These are phyloP conservation scores for Eptesicus fuscus DNA, from an alignment of 2,113 vertebrate genomes.

Conservation along the genomic window DNA sequence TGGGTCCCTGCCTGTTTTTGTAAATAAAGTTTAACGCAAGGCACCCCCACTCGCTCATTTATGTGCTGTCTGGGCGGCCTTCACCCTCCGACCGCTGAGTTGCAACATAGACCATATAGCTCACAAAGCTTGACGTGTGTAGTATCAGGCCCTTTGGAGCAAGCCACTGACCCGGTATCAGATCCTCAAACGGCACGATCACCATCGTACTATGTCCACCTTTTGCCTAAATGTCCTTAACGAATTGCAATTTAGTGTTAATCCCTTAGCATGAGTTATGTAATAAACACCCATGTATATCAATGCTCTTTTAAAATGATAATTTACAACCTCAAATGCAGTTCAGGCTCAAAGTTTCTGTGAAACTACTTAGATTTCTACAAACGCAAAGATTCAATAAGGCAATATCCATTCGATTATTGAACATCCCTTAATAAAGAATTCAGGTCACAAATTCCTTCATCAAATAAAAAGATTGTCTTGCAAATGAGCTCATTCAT, in stretches of 20 bases:
- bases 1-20: background rate
- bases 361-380: background rate
- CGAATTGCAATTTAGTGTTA: background rate
- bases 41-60: background rate
- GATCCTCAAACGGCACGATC: background rate
- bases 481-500: background rate
- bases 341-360: background rate
- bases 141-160: background rate
- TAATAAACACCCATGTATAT: background rate
- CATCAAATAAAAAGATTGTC: background rate
- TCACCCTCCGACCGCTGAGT: background rate
- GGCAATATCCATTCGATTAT: background rate
- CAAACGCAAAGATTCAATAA: background rate
- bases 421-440: background rate
- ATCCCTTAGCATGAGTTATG: background rate
- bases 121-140: conserved; percentile 10
- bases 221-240: background rate
- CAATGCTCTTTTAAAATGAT: background rate
- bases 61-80: background rate
- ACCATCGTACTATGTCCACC: background rate
- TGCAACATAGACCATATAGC: background rate
- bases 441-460: background rate
- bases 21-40: conserved; percentile 26
- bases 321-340: background rate
- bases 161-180: background rate